phyloP scores from a whole-genome alignment of 2,113 vertebrate species.

The Centropus bengalensis region DNA sequence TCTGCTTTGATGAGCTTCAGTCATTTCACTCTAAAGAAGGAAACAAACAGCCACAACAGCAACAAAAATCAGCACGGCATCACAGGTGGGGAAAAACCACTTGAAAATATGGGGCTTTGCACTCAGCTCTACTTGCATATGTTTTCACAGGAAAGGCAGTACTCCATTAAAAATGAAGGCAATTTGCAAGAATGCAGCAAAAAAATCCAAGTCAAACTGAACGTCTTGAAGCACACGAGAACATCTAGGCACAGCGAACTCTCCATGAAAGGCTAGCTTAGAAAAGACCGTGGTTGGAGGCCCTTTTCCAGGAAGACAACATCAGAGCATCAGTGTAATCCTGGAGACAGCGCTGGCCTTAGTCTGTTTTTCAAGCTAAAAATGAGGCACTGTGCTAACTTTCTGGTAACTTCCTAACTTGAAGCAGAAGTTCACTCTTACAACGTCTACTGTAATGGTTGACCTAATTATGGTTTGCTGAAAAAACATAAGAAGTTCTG shows the following conservation, averaged over 20 bases:
- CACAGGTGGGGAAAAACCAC: not conserved
- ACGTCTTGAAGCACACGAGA: not conserved
- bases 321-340: not conserved
- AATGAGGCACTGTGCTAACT: not conserved
- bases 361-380: not conserved
- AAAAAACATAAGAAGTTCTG: not conserved
- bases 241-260: not conserved
- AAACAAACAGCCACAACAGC: not conserved
- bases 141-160: not conserved
- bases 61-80: not conserved
- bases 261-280: not conserved
- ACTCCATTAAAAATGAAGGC: not conserved
- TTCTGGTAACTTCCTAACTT: not conserved
- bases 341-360: not conserved
- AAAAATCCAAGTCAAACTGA: not conserved
- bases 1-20: slow-evolving; percentile 79
- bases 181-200: not conserved
- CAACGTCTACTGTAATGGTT: not conserved
- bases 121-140: not conserved
- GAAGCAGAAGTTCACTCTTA: not conserved
- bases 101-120: not conserved
- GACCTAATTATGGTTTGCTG: not conserved
- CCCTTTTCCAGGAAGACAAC: not conserved
- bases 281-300: not conserved
- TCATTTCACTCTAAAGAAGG: slow-evolving; percentile 77